Conservation (phyloP, 2,797 vertebrate genomes). For the Trematomus bernacchii region DNA sequence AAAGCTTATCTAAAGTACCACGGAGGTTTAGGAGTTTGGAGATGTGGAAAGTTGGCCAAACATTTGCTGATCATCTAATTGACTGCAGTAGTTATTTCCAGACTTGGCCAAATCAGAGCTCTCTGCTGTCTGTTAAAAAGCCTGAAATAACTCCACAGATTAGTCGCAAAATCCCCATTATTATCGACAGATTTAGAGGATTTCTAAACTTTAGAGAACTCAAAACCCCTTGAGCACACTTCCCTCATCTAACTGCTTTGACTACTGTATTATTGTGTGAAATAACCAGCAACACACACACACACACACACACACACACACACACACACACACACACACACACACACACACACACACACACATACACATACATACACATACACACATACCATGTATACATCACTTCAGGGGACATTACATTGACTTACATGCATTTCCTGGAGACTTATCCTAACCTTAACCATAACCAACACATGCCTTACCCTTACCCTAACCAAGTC, state of each 20-base stretch:
- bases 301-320: conserved; percentile 12
- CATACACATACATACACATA: no score
- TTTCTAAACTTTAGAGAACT: conserved; percentile 3
- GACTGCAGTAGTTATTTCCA: no score
- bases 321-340: conserved; percentile 12
- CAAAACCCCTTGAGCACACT: conserved; percentile 4
- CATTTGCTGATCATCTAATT: not conserved
- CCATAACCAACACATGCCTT: no score
- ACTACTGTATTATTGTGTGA: not conserved
- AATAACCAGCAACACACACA: not conserved
- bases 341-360: conserved; percentile 12
- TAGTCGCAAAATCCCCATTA: not conserved
- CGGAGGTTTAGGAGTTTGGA: conserved; percentile 5
- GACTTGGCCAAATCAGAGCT: not conserved
- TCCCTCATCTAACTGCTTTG: not conserved
- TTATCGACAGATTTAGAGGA: not conserved
- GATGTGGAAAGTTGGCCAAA: not conserved
- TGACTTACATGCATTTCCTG: no score
- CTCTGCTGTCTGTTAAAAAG: not conserved
- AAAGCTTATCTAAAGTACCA: not conserved
- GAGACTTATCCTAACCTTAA: no score
- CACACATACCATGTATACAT: no score
- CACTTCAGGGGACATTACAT: no score
- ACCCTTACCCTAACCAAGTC: no score
- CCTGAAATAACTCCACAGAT: not conserved